Conservation (phyloP, 2,797 vertebrate genomes). For the Enteromius treurensis region DNA sequence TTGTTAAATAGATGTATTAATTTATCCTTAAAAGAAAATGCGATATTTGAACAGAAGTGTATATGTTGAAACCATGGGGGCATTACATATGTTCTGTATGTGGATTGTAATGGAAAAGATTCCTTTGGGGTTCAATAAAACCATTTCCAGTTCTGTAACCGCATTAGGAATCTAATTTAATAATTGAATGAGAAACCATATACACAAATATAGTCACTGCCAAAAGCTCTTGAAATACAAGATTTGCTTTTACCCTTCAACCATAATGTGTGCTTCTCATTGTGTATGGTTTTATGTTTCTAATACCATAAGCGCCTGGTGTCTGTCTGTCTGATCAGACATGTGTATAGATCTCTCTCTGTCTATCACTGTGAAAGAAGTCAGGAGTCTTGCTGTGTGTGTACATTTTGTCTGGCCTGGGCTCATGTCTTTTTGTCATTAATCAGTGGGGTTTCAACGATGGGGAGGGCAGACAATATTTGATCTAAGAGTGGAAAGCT, state of each 20-base stretch:
- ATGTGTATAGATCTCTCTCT: slow-evolving; percentile 15
- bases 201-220: slow-evolving; percentile 15
- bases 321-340: slow-evolving; percentile 10
- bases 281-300: slow-evolving; percentile 19
- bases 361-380: slow-evolving; percentile 30
- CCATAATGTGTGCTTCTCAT: slow-evolving; percentile 13
- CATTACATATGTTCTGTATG: background rate
- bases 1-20: background rate
- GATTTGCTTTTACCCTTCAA: slow-evolving; percentile 15
- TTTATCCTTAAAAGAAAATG: background rate
- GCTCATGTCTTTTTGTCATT: background rate
- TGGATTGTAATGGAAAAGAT: background rate
- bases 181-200: slow-evolving; percentile 23
- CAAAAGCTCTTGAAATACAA: slow-evolving; percentile 19
- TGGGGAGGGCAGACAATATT: slow-evolving; percentile 14
- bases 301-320: slow-evolving; percentile 19
- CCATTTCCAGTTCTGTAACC: slow-evolving; percentile 18
- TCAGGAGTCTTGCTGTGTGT: slow-evolving; percentile 23
- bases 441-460: background rate
- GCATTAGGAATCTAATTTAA: slow-evolving; percentile 7
- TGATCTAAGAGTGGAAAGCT: background rate
- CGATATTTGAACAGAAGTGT: background rate
- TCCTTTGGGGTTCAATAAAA: slow-evolving; percentile 22
- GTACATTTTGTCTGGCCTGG: slow-evolving; percentile 38
- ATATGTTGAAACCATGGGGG: background rate